phyloP scores from a whole-genome alignment of 2,888 invertebrate species.

The Tinea pellionella region DNA sequence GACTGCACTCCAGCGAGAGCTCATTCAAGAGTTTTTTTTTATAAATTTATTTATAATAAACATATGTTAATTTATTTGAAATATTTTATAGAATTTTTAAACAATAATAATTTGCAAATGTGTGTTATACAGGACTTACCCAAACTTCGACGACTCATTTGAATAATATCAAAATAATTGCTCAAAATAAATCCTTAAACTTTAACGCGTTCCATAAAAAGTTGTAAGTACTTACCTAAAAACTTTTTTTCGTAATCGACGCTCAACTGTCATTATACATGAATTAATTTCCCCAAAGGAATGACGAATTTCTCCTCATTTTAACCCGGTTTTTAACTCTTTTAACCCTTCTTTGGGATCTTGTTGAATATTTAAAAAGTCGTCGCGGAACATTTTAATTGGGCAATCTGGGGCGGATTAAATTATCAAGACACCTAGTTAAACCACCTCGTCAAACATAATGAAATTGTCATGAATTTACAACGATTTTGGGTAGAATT shows the following conservation, averaged over 20 bases:
- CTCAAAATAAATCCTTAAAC: neutral
- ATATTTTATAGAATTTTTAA: too few relatives aligned
- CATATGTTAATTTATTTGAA: too few relatives aligned
- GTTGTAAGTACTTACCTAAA: too few relatives aligned
- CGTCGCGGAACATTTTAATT: slow-evolving; percentile 65
- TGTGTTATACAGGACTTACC: too few relatives aligned
- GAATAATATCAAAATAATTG: slow-evolving; percentile 3
- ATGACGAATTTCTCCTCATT: slow-evolving; percentile 57
- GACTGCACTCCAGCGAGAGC: too few relatives aligned
- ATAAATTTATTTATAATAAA: too few relatives aligned
- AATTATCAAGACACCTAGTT: slow-evolving; percentile 70
- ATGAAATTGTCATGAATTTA: slow-evolving; percentile 65
- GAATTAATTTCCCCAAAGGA: slow-evolving; percentile 49
- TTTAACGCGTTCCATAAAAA: slow-evolving; percentile 21
- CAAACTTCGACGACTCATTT: neutral
- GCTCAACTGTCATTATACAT: slow-evolving; percentile 63
- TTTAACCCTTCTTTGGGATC: slow-evolving; percentile 23
- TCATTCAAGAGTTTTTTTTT: too few relatives aligned
- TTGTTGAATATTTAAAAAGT: slow-evolving; percentile 65
- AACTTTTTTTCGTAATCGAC: slow-evolving; percentile 60
- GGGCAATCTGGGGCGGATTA: slow-evolving; percentile 65
- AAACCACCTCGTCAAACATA: slow-evolving; percentile 54
- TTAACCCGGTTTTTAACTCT: slow-evolving; percentile 53
- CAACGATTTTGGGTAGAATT: slow-evolving; percentile 26
- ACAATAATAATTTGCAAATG: too few relatives aligned